phyloP scores from a whole-genome alignment of 1,140 invertebrate species.

The Metopolophium dirhodum region DNA sequence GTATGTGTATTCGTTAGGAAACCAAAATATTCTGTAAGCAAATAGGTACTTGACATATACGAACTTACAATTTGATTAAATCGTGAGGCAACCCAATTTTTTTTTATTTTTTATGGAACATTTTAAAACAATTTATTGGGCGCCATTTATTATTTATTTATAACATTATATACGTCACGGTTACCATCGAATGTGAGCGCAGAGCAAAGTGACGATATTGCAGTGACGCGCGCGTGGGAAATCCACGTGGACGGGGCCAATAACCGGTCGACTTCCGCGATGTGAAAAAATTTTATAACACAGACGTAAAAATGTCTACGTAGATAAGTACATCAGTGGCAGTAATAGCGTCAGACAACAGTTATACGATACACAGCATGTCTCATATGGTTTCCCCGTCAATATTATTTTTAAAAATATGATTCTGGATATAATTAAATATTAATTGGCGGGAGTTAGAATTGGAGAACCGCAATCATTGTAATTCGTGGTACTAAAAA shows the following conservation, averaged over 20 bases:
- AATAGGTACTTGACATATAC: not conserved
- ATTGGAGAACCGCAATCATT: too few species aligned
- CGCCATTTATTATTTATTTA: not conserved
- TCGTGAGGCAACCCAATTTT: not conserved
- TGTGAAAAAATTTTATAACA: not conserved
- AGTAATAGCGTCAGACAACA: not conserved
- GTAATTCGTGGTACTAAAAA: not conserved
- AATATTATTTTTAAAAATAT: too few species aligned
- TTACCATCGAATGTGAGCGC: not conserved
- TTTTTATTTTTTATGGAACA: not conserved
- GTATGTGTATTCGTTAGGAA: not conserved
- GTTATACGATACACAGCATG: not conserved
- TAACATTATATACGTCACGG: not conserved
- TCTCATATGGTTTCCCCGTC: not conserved
- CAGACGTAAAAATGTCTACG: not conserved
- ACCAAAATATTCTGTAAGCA: not conserved
- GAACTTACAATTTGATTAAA: not conserved
- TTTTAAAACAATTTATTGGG: not conserved
- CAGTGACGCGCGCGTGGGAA: not conserved
- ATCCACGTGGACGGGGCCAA: constrained; percentile 3
- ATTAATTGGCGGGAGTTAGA: too few species aligned
- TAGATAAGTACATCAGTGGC: not conserved
- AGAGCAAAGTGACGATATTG: not conserved
- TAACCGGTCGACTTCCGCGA: constrained; percentile 3
- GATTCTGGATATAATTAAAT: too few species aligned